Conservation (phyloP, 2,888 invertebrate species). For the Xanthostigma xanthostigma region DNA sequence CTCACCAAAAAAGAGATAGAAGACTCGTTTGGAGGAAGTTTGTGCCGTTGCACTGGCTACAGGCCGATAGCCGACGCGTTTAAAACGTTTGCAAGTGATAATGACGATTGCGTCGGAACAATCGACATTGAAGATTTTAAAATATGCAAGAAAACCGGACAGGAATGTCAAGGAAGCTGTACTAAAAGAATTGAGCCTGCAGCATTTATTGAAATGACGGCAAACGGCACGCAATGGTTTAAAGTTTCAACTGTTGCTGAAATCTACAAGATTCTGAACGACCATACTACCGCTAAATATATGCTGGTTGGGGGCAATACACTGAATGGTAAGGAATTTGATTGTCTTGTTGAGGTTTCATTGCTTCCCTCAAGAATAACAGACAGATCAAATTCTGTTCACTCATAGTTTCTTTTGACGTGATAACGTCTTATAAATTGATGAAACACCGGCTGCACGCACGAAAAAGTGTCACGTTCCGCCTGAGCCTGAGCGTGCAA, state of each 20-base stretch:
- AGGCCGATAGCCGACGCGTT: constrained; percentile 47
- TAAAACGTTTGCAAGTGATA: constrained; percentile 40
- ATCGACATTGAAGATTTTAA: constrained; percentile 31
- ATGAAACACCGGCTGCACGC: too few relatives aligned
- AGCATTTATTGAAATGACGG: background rate
- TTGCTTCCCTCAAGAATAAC: too few relatives aligned
- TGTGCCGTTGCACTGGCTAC: constrained; percentile 59
- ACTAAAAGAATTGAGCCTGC: constrained; percentile 11
- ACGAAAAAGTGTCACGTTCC: too few relatives aligned
- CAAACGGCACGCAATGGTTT: constrained; percentile 30
- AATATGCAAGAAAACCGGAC: constrained; percentile 18
- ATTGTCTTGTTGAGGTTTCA: background rate
- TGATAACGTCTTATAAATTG: too few relatives aligned
- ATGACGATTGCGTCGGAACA: constrained; percentile 18
- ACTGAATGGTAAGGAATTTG: constrained; percentile 41
- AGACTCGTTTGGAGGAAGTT: constrained; percentile 52
- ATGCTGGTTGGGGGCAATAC: constrained; percentile 60
- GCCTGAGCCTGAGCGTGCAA: too few relatives aligned
- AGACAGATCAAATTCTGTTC: too few relatives aligned
- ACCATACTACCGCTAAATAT: constrained; percentile 33
- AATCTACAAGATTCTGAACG: constrained; percentile 37
- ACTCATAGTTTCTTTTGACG: too few relatives aligned
- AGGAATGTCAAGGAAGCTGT: constrained; percentile 11
- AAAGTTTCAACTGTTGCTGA: constrained; percentile 38
- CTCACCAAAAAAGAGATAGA: constrained; percentile 46